Evolutionary conservation across 2,888 invertebrate species (phyloP), one percentile per base, ranked within the genome.

Genomic region (Leucophenga montana): DNA sequence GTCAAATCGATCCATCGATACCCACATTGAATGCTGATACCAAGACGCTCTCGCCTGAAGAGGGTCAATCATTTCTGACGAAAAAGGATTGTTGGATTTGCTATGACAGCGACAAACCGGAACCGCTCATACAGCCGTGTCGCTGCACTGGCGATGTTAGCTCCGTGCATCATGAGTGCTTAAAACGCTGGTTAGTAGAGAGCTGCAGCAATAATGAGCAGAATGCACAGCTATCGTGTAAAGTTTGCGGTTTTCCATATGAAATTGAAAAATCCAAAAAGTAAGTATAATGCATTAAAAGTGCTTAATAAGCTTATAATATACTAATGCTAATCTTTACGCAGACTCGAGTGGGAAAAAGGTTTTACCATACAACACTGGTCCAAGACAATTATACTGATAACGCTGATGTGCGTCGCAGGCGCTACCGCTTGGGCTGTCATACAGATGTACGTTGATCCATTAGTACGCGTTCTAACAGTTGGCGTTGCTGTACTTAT

Each of bases 141-240:
- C 93, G 93, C 69, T 97, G 97, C 88, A 94, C 95, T 57, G 97
- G 97, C 9, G 97, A 97, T 89, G 95, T 96, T n/a, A 94, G 95
- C 71, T 94, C 94, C 39, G 97, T 97, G 65, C 96, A 97, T 89
- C 96, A 97, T 86, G 95, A 97, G 87, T 97, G 97, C 87, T 91
- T 97, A 68, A 91, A 95, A 72, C 92, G 95, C 73, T 97, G 97
- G 97, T 92, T 97, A 0, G 94, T 96, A 67, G 96, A 97, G 91
- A 96, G 94, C 68, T 89, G 94, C 92, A 93, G 93, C 82, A 93
- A 93, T 78, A 93, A 93, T 78, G 92, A 93, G 11, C 90, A 92
- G 9, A 92, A 92, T 73, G 91, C 92, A 6, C 93, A 94, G 76
- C 88, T 95, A 39, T 92, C 92, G 69, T 96, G 96, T 89, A 95